These are phyloP conservation scores for Daboia siamensis DNA, from an alignment of 2,113 vertebrate genomes.

Conservation along the genomic window DNA sequence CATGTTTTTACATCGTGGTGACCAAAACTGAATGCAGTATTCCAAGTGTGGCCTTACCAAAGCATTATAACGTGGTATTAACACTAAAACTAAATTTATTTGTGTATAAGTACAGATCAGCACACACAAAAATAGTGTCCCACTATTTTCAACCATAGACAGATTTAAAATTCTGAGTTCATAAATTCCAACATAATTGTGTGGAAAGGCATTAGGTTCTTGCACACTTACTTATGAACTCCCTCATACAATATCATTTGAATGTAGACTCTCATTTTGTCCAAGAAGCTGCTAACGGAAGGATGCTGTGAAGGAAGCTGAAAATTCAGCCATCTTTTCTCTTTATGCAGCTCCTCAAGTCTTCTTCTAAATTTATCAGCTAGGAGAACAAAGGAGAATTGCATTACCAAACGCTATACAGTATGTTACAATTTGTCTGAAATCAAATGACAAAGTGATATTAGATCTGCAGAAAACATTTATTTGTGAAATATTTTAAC, in stretches of 20 bases:
- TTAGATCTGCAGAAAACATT: neutral
- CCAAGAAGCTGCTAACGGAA: constrained; percentile 73
- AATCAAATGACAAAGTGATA: neutral
- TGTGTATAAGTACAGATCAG: neutral
- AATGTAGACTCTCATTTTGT: constrained; percentile 69
- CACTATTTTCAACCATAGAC: neutral
- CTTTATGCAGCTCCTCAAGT: constrained; percentile 79
- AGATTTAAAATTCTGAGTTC: neutral
- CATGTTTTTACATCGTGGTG: neutral
- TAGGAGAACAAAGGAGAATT: constrained; percentile 50
- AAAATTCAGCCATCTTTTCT: constrained; percentile 71
- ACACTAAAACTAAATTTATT: neutral
- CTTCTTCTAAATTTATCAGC: constrained; percentile 79
- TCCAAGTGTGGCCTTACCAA: neutral
- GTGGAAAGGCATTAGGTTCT: neutral
- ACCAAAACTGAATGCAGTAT: neutral
- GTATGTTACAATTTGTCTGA: neutral
- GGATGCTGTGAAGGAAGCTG: constrained; percentile 84
- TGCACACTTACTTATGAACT: constrained; percentile 54
- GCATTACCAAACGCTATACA: neutral
- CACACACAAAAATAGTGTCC: neutral
- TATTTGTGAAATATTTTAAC: neutral
- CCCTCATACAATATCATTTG: constrained; percentile 66
- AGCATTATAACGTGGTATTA: neutral
- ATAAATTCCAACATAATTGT: neutral